phyloP scores from a whole-genome alignment of 2,797 vertebrate species.

The Pangasius mekongensis region DNA sequence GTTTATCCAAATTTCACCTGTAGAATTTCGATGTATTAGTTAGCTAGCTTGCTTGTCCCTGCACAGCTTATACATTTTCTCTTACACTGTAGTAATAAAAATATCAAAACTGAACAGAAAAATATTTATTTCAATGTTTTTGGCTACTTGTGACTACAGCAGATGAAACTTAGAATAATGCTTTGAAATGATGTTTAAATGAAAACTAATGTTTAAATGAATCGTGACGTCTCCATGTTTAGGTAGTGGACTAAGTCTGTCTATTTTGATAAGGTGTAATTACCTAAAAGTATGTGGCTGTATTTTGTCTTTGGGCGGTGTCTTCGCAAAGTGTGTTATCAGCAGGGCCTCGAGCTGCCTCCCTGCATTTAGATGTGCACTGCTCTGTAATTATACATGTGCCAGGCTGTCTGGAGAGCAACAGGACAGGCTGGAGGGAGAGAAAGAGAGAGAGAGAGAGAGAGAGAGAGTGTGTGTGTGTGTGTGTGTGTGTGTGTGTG shows the following conservation, averaged over 20 bases:
- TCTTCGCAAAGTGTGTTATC: constrained; percentile 26
- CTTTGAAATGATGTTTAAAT: not conserved
- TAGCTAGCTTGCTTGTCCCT: not conserved
- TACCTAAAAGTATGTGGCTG: constrained; percentile 12
- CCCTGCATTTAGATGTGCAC: constrained; percentile 45
- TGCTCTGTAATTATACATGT: constrained; percentile 58
- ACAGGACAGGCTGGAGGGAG: constrained; percentile 23
- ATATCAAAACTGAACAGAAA: too few relatives aligned
- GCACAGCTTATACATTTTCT: not conserved
- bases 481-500: constrained; percentile 3
- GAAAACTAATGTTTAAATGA: not conserved
- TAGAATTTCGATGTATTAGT: not conserved
- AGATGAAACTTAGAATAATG: not conserved
- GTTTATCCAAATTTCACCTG: not conserved
- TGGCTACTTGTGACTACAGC: not conserved
- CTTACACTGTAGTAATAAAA: not conserved
- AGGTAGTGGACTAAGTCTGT: not conserved
- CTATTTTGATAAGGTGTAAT: constrained; percentile 21
- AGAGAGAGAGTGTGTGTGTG: constrained; percentile 13
- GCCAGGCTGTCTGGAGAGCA: constrained; percentile 53
- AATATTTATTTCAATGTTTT: not conserved
- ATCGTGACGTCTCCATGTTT: constrained; percentile 2
- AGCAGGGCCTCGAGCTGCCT: constrained; percentile 40
- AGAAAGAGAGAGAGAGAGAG: constrained; percentile 26
- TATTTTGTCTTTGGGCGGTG: constrained; percentile 19